Evolutionary conservation across 2,797 vertebrate genomes (phyloP).

Genomic region (Etheostoma perlongum): DNA sequence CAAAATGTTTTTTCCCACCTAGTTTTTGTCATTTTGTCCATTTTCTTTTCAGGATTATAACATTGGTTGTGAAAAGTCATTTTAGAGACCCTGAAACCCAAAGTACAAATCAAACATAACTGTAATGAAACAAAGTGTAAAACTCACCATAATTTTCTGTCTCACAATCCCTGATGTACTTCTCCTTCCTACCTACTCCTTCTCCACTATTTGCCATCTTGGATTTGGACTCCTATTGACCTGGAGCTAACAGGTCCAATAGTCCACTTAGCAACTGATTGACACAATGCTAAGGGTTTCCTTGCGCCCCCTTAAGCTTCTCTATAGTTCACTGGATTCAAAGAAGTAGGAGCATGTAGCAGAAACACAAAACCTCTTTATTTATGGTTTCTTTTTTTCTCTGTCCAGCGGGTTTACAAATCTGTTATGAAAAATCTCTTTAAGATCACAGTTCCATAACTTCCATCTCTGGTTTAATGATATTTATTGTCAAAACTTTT

Average conservation of each 20-base stretch:
- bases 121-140: not conserved
- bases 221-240: not conserved
- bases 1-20: too few relatives aligned
- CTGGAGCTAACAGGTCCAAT: not conserved
- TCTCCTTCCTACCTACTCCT: not conserved
- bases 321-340: constrained; percentile 10
- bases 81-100: not conserved
- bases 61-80: not conserved
- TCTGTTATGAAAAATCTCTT: constrained; percentile 7
- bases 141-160: not conserved
- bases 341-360: not conserved
- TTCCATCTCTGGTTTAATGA: not conserved
- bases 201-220: not conserved
- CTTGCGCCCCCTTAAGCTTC: not conserved
- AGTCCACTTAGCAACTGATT: constrained; percentile 26
- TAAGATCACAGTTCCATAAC: not conserved
- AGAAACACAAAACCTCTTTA: constrained; percentile 7
- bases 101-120: not conserved
- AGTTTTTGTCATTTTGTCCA: too few relatives aligned
- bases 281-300: constrained; percentile 11
- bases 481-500: not conserved
- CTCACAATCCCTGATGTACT: not conserved
- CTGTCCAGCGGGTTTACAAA: not conserved
- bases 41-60: too few relatives aligned
- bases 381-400: not conserved